These are phyloP conservation scores for Patella vulgata DNA, from an alignment of 1,140 invertebrate genomes.

Conservation along the genomic window DNA sequence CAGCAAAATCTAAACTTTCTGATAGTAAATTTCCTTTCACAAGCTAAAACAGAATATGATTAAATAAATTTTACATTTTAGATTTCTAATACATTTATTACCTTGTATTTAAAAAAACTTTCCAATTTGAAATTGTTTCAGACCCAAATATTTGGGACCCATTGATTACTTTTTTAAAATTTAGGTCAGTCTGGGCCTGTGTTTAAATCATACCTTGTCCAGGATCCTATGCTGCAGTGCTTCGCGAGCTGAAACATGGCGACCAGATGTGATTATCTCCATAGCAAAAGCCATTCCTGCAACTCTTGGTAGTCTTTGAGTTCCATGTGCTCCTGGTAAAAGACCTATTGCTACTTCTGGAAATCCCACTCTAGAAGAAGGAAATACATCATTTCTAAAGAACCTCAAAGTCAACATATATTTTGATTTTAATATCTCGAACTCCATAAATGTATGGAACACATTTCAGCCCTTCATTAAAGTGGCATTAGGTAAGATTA, in stretches of 20 bases:
- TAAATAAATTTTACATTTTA: too few species aligned
- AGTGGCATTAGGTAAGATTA: too few species aligned
- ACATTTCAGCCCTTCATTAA: too few species aligned
- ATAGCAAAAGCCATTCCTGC: slow-evolving; percentile 48
- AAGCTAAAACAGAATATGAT: slow-evolving; percentile 48
- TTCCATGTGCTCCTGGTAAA: slow-evolving; percentile 55
- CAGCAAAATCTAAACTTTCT: slow-evolving; percentile 51
- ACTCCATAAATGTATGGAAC: too few species aligned
- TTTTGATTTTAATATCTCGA: not conserved
- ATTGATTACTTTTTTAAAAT: too few species aligned
- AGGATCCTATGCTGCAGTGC: slow-evolving; percentile 56
- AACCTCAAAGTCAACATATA: not conserved
- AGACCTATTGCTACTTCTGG: slow-evolving; percentile 56
- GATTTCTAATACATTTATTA: too few species aligned
- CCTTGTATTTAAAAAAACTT: too few species aligned
- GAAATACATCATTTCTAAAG: not conserved
- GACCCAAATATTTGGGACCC: slow-evolving; percentile 1
- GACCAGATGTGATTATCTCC: slow-evolving; percentile 55
- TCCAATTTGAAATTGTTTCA: too few species aligned
- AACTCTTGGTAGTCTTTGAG: slow-evolving; percentile 52
- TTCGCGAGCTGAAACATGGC: slow-evolving; percentile 42
- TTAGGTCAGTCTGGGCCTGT: too few species aligned
- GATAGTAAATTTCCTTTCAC: slow-evolving; percentile 50
- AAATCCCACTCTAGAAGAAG: slow-evolving; percentile 50
- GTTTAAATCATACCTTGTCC: slow-evolving; percentile 59